phyloP scores from a whole-genome alignment of 2,888 invertebrate genomes.

The Deilephila porcellus region DNA sequence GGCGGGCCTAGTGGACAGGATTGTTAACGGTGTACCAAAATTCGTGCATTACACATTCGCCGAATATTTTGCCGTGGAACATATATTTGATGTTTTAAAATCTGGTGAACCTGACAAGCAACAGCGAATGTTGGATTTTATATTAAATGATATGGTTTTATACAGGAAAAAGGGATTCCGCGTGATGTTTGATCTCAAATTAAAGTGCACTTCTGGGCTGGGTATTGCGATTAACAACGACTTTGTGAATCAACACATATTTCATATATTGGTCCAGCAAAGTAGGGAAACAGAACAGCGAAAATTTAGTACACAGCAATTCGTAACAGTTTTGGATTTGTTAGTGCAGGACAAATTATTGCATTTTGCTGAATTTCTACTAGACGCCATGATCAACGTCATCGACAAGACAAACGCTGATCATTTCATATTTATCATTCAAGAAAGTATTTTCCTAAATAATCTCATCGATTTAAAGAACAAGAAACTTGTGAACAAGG shows the following conservation, averaged over 20 bases:
- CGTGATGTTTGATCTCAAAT: slow-evolving; percentile 3
- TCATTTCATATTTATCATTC: not conserved
- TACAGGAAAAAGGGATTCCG: not conserved
- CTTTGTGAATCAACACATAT: not conserved
- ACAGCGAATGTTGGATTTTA: not conserved
- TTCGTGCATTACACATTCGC: slow-evolving; percentile 39
- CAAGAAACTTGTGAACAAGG: not conserved
- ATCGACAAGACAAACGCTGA: not conserved
- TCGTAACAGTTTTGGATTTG: not conserved
- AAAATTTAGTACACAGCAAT: not conserved
- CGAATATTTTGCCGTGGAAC: slow-evolving; percentile 36
- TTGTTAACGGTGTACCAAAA: slow-evolving; percentile 32
- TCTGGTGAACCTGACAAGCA: not conserved
- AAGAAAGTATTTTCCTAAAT: not conserved
- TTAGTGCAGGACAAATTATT: not conserved
- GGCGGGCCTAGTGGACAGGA: slow-evolving; percentile 31
- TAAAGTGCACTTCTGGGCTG: not conserved
- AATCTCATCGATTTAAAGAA: not conserved
- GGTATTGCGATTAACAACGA: not conserved
- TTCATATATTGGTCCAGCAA: not conserved
- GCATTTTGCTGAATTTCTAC: not conserved
- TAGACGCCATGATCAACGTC: not conserved
- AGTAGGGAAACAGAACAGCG: not conserved
- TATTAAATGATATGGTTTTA: not conserved
- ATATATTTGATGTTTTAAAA: slow-evolving; percentile 8